Conservation (phyloP, 2,888 invertebrate species). For the Machimus atricapillus region DNA sequence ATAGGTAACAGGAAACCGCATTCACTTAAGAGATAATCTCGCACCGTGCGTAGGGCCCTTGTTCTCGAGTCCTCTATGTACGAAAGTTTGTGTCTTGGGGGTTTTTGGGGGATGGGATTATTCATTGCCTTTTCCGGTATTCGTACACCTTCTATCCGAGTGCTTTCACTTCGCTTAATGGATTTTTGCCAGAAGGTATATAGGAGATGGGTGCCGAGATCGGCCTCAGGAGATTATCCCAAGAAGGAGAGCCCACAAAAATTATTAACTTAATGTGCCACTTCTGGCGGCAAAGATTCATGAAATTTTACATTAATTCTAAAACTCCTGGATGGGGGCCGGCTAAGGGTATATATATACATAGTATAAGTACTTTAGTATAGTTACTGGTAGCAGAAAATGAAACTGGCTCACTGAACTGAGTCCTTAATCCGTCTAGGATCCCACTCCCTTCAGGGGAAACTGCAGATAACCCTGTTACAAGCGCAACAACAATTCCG, state of each 20-base stretch:
- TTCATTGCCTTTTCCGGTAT: neutral
- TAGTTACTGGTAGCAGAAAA: neutral
- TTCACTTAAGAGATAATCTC: constrained; percentile 29
- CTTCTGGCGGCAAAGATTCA: neutral
- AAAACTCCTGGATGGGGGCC: neutral
- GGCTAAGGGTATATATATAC: no score
- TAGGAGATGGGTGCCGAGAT: neutral
- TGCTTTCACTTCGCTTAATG: neutral
- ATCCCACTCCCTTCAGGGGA: neutral
- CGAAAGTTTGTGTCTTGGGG: neutral
- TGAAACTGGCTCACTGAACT: neutral
- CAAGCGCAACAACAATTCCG: neutral
- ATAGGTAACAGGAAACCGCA: constrained; percentile 17
- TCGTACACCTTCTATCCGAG: neutral
- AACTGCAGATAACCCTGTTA: constrained; percentile 17
- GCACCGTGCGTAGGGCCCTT: neutral
- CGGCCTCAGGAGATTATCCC: neutral
- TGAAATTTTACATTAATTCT: neutral
- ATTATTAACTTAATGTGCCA: neutral
- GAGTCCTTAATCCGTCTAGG: neutral
- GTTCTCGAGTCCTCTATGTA: neutral
- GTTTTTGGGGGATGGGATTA: neutral
- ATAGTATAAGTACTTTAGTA: no score
- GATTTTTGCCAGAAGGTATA: neutral
- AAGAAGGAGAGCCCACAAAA: neutral